Conservation (phyloP, 2,113 vertebrate species). For the Ailurus styani region DNA sequence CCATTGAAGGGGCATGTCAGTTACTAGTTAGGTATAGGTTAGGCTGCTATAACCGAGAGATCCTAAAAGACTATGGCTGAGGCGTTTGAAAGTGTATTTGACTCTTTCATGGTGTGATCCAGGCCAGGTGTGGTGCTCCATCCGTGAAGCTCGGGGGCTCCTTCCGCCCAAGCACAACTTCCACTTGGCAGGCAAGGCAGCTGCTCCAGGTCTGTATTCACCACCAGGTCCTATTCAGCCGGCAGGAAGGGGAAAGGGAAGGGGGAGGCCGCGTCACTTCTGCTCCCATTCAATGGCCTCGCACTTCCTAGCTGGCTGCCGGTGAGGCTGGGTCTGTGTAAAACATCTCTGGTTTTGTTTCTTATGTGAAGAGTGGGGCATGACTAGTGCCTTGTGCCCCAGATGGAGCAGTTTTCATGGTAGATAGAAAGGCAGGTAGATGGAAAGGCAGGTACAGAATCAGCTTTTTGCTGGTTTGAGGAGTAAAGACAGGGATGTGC, state of each 20-base stretch:
- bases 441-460: not conserved
- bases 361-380: not conserved
- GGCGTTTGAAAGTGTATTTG: not conserved
- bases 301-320: not conserved
- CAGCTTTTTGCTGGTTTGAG: not conserved
- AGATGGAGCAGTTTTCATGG: not conserved
- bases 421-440: not conserved
- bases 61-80: not conserved
- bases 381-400: not conserved
- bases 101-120: not conserved
- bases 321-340: not conserved
- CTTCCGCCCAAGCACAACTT: not conserved
- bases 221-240: not conserved
- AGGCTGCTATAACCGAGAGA: not conserved
- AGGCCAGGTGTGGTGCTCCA: not conserved
- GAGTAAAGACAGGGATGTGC: not conserved
- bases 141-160: not conserved
- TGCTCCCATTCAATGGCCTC: not conserved
- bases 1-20: too few relatives aligned
- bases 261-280: not conserved
- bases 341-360: accelerated
- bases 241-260: not conserved
- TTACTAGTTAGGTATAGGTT: not conserved
- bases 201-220: not conserved
- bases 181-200: too few relatives aligned